phyloP scores from a whole-genome alignment of 2,888 invertebrate genomes.

The Ophion costatus region DNA sequence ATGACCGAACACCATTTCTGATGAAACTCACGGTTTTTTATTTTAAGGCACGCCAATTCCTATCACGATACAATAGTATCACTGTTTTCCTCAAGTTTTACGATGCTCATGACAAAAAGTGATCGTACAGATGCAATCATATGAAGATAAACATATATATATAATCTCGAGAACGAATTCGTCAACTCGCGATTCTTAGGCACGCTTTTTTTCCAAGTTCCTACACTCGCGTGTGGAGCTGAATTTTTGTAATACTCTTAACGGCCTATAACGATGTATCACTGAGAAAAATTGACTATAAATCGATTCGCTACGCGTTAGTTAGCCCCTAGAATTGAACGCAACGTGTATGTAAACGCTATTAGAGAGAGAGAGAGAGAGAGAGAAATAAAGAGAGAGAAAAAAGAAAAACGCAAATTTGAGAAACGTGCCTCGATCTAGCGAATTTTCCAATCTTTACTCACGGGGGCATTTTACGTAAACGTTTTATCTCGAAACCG shows the following conservation, averaged over 20 bases:
- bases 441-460: not conserved
- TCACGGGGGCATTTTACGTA: not conserved
- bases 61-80: conserved; percentile 65
- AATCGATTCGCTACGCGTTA: conserved; percentile 22
- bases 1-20: not conserved
- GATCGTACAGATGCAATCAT: conserved; percentile 5
- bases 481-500: not conserved
- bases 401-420: not conserved
- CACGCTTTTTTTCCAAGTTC: conserved; percentile 13
- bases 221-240: conserved; percentile 11
- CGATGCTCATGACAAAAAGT: conserved; percentile 53
- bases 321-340: not conserved
- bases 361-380: conserved; percentile 4
- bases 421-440: conserved; percentile 9
- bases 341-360: not conserved
- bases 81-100: conserved; percentile 44
- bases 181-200: conserved; percentile 33
- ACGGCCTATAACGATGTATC: not conserved
- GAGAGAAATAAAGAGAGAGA: not conserved
- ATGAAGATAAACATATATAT: conserved; percentile 13
- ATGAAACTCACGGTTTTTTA: conserved; percentile 39
- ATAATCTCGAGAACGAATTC: conserved; percentile 23
- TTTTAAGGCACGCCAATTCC: conserved; percentile 71
- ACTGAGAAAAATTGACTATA: conserved; percentile 21
- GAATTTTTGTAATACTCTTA: not conserved